Conservation (phyloP, 92 coral and sea anemone genomes). For the Nematostella vectensis region DNA sequence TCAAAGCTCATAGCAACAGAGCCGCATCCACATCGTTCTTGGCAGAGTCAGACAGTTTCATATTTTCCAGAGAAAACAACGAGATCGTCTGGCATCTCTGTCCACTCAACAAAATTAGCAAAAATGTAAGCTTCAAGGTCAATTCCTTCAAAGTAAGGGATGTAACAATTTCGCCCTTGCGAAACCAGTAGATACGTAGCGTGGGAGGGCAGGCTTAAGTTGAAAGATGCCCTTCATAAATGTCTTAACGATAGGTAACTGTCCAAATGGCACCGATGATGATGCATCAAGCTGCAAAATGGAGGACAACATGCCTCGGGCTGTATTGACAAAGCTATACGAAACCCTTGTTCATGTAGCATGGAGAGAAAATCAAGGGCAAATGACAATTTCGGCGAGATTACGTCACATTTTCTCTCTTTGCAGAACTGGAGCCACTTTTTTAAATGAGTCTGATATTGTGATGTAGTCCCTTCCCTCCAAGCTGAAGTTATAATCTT, state of each 20-base stretch:
- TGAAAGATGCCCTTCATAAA: slow-evolving; percentile 45
- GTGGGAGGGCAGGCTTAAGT: slow-evolving; percentile 33
- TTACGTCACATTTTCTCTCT: slow-evolving; percentile 15
- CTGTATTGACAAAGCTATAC: slow-evolving; percentile 39
- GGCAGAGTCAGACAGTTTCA: slow-evolving; percentile 11
- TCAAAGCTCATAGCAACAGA: too few species aligned
- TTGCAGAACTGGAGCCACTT: slow-evolving; percentile 39
- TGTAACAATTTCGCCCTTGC: not conserved
- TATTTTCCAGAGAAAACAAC: slow-evolving; percentile 4
- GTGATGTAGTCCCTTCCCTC: slow-evolving; percentile 37
- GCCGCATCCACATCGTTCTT: too few species aligned
- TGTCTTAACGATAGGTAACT: slow-evolving; percentile 34
- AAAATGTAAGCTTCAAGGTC: slow-evolving; percentile 16
- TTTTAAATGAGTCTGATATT: slow-evolving; percentile 22
- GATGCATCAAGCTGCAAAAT: slow-evolving; percentile 21
- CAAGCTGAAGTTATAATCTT: slow-evolving; percentile 28
- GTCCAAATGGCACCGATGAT: slow-evolving; percentile 28
- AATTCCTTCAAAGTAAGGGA: slow-evolving; percentile 14
- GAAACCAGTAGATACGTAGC: slow-evolving; percentile 30
- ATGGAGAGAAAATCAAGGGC: slow-evolving; percentile 34
- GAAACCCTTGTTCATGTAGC: slow-evolving; percentile 35
- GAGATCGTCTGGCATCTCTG: slow-evolving; percentile 31
- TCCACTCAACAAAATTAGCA: slow-evolving; percentile 22
- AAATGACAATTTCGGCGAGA: slow-evolving; percentile 25
- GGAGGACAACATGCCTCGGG: slow-evolving; percentile 41